Percentiles rank a stretch among this genome's conserved stretches.
Evolutionary conservation across 2,888 invertebrate genomes (phyloP).

Genomic region (Clepsis dumicolana): DNA sequence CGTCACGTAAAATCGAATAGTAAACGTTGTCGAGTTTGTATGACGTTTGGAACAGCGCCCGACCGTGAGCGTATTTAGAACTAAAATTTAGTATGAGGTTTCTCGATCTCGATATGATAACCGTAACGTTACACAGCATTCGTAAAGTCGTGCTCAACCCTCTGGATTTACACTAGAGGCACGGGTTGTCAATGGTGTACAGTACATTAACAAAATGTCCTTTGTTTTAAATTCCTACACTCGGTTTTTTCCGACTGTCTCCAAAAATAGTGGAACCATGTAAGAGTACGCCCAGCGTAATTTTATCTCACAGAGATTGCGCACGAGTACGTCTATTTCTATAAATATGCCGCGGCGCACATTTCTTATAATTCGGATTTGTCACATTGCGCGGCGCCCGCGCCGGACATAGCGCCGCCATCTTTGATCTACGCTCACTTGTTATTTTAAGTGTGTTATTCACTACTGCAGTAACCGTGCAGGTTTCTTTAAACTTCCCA

Average conservation of each 20-base stretch:
- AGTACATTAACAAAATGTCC: no score
- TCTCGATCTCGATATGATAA: no score
- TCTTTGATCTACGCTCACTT: conserved; percentile 43
- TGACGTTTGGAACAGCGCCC: no score
- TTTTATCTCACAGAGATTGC: conserved; percentile 37
- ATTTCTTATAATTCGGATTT: conserved; percentile 64
- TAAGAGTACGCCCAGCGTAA: conserved; percentile 23
- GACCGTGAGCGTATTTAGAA: no score
- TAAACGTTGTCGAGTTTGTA: no score
- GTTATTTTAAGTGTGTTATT: conserved; percentile 42
- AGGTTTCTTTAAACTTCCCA: conserved; percentile 10
- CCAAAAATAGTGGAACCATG: conserved; percentile 10
- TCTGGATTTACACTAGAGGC: no score
- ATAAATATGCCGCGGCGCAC: conserved; percentile 53
- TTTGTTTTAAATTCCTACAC: not conserved
- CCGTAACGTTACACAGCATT: no score
- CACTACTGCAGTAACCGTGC: not conserved
- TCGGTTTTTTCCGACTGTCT: not conserved
- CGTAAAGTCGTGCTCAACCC: no score
- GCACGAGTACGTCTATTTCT: conserved; percentile 36
- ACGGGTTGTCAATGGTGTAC: no score
- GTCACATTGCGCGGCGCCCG: conserved; percentile 56
- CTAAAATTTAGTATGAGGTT: no score
- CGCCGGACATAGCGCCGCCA: conserved; percentile 38
- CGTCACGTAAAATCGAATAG: no score